Conservation (phyloP, 1,140 invertebrate species). For the Araneus ventricosus region DNA sequence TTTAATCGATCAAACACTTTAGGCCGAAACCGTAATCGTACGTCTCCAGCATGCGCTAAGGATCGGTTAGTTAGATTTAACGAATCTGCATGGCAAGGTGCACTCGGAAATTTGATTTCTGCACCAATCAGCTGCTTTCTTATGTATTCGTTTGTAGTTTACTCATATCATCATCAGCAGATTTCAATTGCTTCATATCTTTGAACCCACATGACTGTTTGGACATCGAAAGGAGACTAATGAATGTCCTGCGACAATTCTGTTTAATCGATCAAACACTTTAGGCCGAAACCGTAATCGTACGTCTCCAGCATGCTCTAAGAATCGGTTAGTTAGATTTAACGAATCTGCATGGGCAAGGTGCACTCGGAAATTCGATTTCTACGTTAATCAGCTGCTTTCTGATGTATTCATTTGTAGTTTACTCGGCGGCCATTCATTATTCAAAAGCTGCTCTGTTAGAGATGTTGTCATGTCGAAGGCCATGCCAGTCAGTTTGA, state of each 20-base stretch:
- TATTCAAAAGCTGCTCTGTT: neutral
- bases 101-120: constrained; percentile 7
- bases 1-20: neutral
- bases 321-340: neutral
- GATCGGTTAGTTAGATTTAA: neutral
- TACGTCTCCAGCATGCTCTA: neutral
- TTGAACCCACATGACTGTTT: neutral
- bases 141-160: neutral
- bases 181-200: no score
- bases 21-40: neutral
- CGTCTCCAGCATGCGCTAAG: neutral
- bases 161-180: no score
- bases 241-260: neutral
- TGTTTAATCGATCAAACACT: neutral
- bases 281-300: neutral
- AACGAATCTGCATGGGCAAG: neutral
- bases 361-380: neutral
- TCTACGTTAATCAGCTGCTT: neutral
- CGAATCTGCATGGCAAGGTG: neutral
- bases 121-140: neutral
- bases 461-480: no score
- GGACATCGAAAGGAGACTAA: neutral
- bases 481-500: no score
- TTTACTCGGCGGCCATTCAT: neutral
- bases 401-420: neutral